Conservation (phyloP, 2,888 invertebrate genomes). For the Protodeltote pygarga region DNA sequence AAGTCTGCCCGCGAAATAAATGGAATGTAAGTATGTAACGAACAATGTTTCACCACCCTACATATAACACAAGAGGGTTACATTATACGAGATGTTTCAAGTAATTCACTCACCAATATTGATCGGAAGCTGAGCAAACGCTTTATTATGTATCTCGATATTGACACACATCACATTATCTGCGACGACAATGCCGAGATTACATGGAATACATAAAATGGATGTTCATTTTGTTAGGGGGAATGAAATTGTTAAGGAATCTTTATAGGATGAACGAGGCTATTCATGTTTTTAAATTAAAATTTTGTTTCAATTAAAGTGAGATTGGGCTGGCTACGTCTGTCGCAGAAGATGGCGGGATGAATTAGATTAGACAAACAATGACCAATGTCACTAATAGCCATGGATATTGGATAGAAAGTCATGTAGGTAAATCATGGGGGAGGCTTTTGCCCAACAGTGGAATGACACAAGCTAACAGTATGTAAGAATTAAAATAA, state of each 20-base stretch:
- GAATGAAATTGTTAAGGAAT: slow-evolving; percentile 7
- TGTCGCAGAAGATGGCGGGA: too few species aligned
- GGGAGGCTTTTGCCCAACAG: too few species aligned
- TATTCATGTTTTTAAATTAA: slow-evolving; percentile 12
- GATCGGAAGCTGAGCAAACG: slow-evolving; percentile 39
- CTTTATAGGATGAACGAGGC: slow-evolving; percentile 14
- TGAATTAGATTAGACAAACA: too few species aligned
- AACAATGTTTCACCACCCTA: too few species aligned
- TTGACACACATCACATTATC: slow-evolving; percentile 37
- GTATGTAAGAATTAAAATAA: too few species aligned
- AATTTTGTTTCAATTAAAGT: slow-evolving; percentile 5
- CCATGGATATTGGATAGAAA: too few species aligned
- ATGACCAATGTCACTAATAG: too few species aligned
- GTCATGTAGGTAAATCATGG: too few species aligned
- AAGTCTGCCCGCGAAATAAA: too few species aligned
- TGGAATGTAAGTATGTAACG: too few species aligned
- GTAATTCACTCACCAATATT: slow-evolving; percentile 34
- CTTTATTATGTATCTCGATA: slow-evolving; percentile 42
- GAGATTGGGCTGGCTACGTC: background rate
- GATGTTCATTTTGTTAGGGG: slow-evolving; percentile 27
- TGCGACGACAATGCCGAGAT: slow-evolving; percentile 34
- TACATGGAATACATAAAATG: slow-evolving; percentile 30
- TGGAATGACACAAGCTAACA: too few species aligned
- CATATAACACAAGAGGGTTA: background rate
- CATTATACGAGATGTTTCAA: slow-evolving; percentile 1